Evolutionary conservation across 2,113 vertebrate species (phyloP).

Genomic region (Cyphomyrus plagiostoma): DNA sequence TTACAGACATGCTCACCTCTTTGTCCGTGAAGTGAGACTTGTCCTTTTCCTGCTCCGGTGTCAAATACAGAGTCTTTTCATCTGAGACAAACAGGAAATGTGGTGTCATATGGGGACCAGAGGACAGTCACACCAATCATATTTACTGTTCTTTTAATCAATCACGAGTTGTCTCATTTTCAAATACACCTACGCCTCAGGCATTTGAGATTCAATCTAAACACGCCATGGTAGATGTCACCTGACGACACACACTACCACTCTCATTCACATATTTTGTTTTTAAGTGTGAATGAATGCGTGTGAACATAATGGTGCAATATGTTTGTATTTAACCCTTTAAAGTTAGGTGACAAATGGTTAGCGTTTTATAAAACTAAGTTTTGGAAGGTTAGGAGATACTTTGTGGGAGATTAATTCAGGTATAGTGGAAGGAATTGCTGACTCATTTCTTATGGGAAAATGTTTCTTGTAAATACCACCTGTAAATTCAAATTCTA

Average conservation of each 20-base stretch:
- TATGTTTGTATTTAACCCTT: not conserved
- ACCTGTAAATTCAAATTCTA: not conserved
- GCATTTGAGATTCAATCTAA: not conserved
- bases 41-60: slow-evolving; percentile 98
- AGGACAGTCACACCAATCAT: not conserved
- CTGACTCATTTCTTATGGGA: not conserved
- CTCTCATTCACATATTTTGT: no score
- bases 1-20: slow-evolving; percentile 67
- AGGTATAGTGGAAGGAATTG: not conserved
- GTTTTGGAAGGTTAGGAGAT: not conserved
- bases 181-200: not conserved
- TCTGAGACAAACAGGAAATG: slow-evolving; percentile 57
- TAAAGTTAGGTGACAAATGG: not conserved
- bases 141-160: not conserved
- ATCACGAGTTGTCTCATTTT: not conserved
- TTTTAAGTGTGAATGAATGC: no score
- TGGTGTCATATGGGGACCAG: not conserved
- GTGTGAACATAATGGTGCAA: not conserved
- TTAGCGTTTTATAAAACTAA: not conserved
- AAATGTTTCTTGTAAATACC: not conserved
- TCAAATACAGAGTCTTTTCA: slow-evolving; percentile 95
- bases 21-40: slow-evolving; percentile 99
- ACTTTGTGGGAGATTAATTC: not conserved
- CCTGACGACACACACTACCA: no score
- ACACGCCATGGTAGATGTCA: not conserved